These are phyloP conservation scores for Anastatus disparis DNA, from an alignment of 1,140 invertebrate genomes.

Conservation along the genomic window DNA sequence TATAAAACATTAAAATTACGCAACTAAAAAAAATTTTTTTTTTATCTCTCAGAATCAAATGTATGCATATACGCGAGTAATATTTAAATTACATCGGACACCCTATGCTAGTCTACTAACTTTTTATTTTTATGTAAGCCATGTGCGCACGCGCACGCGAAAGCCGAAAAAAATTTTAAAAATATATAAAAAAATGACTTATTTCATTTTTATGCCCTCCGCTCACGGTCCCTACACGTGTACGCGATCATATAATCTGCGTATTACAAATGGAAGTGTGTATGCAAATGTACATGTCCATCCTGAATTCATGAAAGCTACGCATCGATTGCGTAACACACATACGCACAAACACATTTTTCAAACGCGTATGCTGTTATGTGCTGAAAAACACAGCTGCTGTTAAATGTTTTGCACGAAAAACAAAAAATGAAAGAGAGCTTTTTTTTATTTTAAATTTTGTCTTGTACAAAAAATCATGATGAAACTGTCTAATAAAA, in stretches of 20 bases:
- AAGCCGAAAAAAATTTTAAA: constrained; percentile 1
- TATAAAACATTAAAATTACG: not conserved
- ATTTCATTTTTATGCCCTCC: not conserved
- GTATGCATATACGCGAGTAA: no score
- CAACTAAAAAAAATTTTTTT: constrained; percentile 2
- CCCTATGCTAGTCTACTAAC: not conserved
- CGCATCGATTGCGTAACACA: not conserved
- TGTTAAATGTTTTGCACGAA: no score
- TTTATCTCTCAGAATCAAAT: constrained; percentile 1
- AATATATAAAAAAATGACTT: constrained; percentile 33
- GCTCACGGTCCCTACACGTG: not conserved
- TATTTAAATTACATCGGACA: constrained; percentile 20
- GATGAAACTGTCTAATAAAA: no score
- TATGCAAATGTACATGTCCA: not conserved
- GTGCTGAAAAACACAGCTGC: no score
- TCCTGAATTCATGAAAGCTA: constrained; percentile 1
- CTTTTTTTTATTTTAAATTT: no score
- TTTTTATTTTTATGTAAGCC: no score
- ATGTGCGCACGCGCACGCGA: no score
- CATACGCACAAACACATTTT: no score
- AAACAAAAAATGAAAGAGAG: no score
- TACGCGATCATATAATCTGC: not conserved
- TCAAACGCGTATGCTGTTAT: no score
- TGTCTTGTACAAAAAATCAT: no score
- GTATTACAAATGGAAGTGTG: not conserved